A percentile compares a stretch with the other conserved stretches of the same genome.
phyloP scores from a whole-genome alignment of 2,888 invertebrate genomes.

The Micoletzkya japonica region DNA sequence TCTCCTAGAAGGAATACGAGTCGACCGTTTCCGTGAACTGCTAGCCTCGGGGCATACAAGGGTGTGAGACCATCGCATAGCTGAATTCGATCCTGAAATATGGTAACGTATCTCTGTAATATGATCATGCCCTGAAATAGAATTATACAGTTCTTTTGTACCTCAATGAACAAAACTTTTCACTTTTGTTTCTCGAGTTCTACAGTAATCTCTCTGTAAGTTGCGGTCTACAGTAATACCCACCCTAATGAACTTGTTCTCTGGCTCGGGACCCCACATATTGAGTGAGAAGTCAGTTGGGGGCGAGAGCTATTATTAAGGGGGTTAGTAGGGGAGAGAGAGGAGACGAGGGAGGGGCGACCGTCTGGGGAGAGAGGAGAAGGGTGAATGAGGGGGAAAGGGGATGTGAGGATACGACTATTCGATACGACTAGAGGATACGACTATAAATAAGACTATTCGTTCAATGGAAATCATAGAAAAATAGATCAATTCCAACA shows the following conservation, averaged over 20 bases:
- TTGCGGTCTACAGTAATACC: not conserved
- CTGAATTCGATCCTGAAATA: slow-evolving; percentile 15
- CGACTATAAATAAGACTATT: not conserved
- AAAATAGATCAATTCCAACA: not conserved
- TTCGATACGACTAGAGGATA: not conserved
- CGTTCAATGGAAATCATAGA: not conserved
- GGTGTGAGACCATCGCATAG: slow-evolving; percentile 23
- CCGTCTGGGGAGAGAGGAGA: not conserved
- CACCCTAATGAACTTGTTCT: slow-evolving; percentile 11
- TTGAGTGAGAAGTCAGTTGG: not conserved
- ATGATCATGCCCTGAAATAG: not conserved
- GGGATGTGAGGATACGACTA: not conserved
- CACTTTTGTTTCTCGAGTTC: no score
- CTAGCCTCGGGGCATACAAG: not conserved
- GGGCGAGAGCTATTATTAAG: not conserved
- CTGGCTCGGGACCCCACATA: not conserved
- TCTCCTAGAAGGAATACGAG: slow-evolving; percentile 14
- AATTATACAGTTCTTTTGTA: no score
- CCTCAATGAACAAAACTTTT: no score
- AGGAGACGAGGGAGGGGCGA: not conserved
- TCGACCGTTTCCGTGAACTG: slow-evolving; percentile 14
- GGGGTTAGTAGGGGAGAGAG: not conserved
- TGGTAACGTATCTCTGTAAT: not conserved
- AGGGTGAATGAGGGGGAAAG: not conserved
- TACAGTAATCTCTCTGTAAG: not conserved